Percentiles rank a stretch among this genome's conserved stretches.
These are phyloP conservation scores for Lerema accius DNA, from an alignment of 1,140 invertebrate genomes.

Conservation along the genomic window DNA sequence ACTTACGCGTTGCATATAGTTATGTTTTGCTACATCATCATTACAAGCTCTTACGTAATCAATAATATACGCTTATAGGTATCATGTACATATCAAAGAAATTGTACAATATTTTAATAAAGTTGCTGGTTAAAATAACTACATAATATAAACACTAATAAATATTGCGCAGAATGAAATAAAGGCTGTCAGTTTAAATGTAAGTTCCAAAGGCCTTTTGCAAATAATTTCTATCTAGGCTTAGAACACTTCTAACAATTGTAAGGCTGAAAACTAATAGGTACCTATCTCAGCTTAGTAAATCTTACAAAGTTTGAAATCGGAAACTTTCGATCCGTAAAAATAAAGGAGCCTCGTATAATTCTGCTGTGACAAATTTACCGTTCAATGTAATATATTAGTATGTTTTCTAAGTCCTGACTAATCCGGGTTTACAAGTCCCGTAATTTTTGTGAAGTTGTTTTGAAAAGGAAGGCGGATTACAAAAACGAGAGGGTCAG, in stretches of 20 bases:
- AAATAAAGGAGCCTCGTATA: conserved; percentile 10
- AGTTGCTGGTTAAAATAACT: too few species aligned
- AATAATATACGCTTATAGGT: neutral
- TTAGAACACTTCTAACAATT: too few species aligned
- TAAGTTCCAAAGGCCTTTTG: too few species aligned
- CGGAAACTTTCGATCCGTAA: conserved; percentile 6
- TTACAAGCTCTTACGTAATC: too few species aligned
- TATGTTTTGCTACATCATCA: neutral
- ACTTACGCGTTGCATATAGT: neutral
- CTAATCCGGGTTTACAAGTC: conserved; percentile 60
- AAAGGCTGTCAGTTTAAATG: too few species aligned
- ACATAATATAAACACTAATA: too few species aligned
- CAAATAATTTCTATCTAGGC: too few species aligned
- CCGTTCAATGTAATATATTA: conserved; percentile 41
- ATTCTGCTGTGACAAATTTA: conserved; percentile 37
- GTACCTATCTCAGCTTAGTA: too few species aligned
- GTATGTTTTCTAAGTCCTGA: conserved; percentile 43
- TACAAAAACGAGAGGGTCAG: conserved; percentile 58
- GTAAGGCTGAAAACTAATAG: too few species aligned
- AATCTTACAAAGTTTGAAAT: neutral
- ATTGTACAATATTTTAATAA: too few species aligned
- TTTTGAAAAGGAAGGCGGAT: conserved; percentile 61
- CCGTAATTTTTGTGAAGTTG: conserved; percentile 62
- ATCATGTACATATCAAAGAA: neutral
- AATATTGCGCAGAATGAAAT: too few species aligned